Evolutionary conservation across 2,888 invertebrate genomes (phyloP).

Genomic region (Saturnia japonica): DNA sequence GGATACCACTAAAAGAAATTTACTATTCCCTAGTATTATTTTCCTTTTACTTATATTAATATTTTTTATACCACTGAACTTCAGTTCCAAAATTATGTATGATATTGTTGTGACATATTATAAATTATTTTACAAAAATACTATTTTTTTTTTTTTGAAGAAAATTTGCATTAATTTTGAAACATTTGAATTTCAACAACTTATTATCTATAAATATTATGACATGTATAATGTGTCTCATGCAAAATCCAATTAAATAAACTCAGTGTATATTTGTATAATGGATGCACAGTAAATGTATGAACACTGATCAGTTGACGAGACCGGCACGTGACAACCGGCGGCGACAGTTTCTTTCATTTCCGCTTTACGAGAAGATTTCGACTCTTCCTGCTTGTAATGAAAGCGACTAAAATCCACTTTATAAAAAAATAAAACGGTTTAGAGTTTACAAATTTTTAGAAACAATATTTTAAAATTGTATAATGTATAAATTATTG

Average conservation of each 20-base stretch:
- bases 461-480: neutral
- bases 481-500: neutral
- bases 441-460: neutral
- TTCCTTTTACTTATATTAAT: neutral
- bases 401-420: slow-evolving; percentile 43
- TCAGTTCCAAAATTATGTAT: neutral
- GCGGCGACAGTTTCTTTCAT: slow-evolving; percentile 59
- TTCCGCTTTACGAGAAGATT: slow-evolving; percentile 58
- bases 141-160: neutral
- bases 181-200: neutral
- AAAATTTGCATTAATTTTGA: neutral
- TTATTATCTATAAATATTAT: neutral
- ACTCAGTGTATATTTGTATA: slow-evolving; percentile 14
- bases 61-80: neutral
- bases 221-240: neutral
- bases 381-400: slow-evolving; percentile 61
- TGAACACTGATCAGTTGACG: slow-evolving; percentile 29
- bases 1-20: no score
- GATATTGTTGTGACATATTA: neutral
- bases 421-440: slow-evolving; percentile 32
- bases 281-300: slow-evolving; percentile 23
- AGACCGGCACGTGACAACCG: slow-evolving; percentile 44
- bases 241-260: slow-evolving; percentile 1
- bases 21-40: no score
- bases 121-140: neutral